Evolutionary conservation across 2,888 invertebrate species (phyloP).

Genomic region (Leptura quadrifasciata): DNA sequence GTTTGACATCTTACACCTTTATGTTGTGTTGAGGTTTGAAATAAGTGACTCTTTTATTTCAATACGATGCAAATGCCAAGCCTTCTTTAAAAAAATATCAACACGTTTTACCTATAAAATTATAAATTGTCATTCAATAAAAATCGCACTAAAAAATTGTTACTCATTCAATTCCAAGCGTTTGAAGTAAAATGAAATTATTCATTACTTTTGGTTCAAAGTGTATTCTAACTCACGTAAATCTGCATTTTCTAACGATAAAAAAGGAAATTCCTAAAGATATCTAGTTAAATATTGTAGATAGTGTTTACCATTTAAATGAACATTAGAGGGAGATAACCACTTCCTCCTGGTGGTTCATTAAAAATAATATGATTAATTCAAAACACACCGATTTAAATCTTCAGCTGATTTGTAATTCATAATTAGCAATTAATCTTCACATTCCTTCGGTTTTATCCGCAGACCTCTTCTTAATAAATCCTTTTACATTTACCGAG

Average conservation of each 20-base stretch:
- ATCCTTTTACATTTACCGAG: background rate
- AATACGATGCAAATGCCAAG: too few relatives aligned
- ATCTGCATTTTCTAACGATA: background rate
- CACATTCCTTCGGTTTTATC: conserved; percentile 45
- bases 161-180: too few relatives aligned
- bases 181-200: too few relatives aligned
- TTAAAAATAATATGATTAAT: conserved; percentile 7
- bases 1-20: too few relatives aligned
- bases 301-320: background rate
- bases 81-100: too few relatives aligned
- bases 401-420: conserved; percentile 47
- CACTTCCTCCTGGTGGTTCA: background rate
- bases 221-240: background rate
- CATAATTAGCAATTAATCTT: conserved; percentile 47
- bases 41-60: too few relatives aligned
- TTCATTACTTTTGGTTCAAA: background rate
- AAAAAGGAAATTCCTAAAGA: background rate
- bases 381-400: conserved; percentile 36
- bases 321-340: background rate
- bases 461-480: conserved; percentile 16
- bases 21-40: too few relatives aligned
- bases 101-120: too few relatives aligned
- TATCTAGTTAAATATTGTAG: background rate
- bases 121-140: too few relatives aligned
- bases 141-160: too few relatives aligned